These are phyloP conservation scores for Gymnoscopelus braueri DNA, from an alignment of 2,797 vertebrate genomes.

Conservation along the genomic window DNA sequence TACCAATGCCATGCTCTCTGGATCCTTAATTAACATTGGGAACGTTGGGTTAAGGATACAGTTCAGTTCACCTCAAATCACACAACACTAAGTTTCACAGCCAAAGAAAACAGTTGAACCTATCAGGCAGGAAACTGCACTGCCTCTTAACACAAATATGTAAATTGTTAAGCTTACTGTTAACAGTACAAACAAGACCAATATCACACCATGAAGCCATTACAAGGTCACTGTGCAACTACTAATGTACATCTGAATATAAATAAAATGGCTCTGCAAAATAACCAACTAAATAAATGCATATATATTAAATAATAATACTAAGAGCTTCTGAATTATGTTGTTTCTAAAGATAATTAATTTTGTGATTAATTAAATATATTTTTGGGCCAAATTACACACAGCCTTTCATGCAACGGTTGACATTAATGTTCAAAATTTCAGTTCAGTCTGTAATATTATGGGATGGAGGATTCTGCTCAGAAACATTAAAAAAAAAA, in stretches of 20 bases:
- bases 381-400: too few relatives aligned
- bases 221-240: too few relatives aligned
- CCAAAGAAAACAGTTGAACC: constrained; percentile 36
- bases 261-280: too few relatives aligned
- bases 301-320: too few relatives aligned
- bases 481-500: not conserved
- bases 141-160: constrained; percentile 36
- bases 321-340: not conserved
- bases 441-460: not conserved
- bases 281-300: too few relatives aligned
- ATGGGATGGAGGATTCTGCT: not conserved
- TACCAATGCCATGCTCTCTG: not conserved
- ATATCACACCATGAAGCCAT: too few relatives aligned
- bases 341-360: not conserved
- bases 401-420: too few relatives aligned
- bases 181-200: too few relatives aligned
- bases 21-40: constrained; percentile 10
- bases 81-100: constrained; percentile 1
- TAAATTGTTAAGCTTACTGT: too few relatives aligned
- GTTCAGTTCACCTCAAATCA: constrained; percentile 13
- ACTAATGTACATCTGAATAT: too few relatives aligned
- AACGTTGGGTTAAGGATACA: not conserved
- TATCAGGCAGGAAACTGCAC: not conserved
- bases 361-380: too few relatives aligned
- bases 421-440: too few relatives aligned